Base-by-base conservation (phyloP, 2,797 vertebrate genomes). In the Clarias laeviceps region DNA sequence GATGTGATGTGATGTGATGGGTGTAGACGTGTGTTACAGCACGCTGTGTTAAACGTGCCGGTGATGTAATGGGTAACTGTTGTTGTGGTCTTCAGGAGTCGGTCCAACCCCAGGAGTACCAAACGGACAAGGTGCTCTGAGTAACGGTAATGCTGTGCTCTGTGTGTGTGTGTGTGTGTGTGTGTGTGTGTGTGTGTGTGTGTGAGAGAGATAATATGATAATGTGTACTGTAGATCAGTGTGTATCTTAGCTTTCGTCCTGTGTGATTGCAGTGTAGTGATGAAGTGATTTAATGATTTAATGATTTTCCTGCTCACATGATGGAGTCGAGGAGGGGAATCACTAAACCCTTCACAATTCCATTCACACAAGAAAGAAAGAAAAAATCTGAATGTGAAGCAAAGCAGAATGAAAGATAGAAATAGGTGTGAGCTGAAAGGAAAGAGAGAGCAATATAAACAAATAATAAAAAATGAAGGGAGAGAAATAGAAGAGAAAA, bases 31-130 rank as follows among this genome's bases (percentile, higher is more conserved):
- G 76, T n/a, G n/a, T n/a, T n/a, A n/a, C n/a, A n/a, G n/a, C n/a
- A n/a, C n/a, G 20, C 11, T 78, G 76, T 61, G 57, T 34, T 76
- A 2, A 22, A 15, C 40, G 50, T 70, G n/a, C 40, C 45, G 20
- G 3, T 83, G 74, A 54, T 81, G 14, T 54, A 1, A 85, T 34
- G 8, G 20, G 8, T 87, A 85, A 87, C 50, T 74, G 1, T 24
- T 86, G 34, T 86, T 84, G 54, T 86, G 80, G 6, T 85, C 77
- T 90, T 82, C 40, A 88, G 87, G 88, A 56, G 82, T 85, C 22
- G 29, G 74, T 62, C 84, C 18, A 1, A 65, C 86, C 18, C 62
- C 80, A 66, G 74, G 66, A 54, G 74, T 80, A 22, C 56, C 82
- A 2, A 82, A 40, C 20, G 86, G 82, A 78, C 80, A 68, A 5